phyloP scores from a whole-genome alignment of 2,797 vertebrate species.

The Neomorphus geoffroyi region DNA sequence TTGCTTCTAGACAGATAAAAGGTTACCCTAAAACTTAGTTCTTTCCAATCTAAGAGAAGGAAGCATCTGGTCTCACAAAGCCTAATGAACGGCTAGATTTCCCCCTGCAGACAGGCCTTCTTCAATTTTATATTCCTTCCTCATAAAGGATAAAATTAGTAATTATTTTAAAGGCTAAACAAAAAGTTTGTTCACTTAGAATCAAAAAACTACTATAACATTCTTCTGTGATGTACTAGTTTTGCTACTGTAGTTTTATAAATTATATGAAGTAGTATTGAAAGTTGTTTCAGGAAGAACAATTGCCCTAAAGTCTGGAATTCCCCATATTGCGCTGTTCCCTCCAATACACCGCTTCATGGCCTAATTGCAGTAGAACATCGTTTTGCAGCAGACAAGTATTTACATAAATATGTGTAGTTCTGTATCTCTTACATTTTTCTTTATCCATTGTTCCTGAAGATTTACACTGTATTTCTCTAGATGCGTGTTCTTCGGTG shows the following conservation, averaged over 20 bases:
- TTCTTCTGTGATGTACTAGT: neutral
- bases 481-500: conserved; percentile 25
- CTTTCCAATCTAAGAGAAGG: neutral
- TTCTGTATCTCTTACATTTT: conserved; percentile 50
- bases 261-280: neutral
- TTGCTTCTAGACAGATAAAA: neutral
- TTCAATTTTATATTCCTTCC: neutral
- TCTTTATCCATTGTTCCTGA: neutral
- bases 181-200: neutral
- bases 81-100: neutral
- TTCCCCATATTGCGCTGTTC: neutral
- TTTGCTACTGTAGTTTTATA: neutral
- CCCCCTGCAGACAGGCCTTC: neutral
- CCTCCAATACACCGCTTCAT: neutral
- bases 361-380: neutral
- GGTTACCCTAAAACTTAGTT: neutral
- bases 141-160: neutral
- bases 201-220: neutral
- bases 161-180: neutral
- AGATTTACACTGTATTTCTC: neutral
- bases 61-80: neutral
- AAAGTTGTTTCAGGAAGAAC: neutral
- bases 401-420: neutral
- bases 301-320: neutral
- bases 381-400: neutral